Base-by-base conservation (phyloP, 1,140 invertebrate species). In the Coptotermes formosanus region DNA sequence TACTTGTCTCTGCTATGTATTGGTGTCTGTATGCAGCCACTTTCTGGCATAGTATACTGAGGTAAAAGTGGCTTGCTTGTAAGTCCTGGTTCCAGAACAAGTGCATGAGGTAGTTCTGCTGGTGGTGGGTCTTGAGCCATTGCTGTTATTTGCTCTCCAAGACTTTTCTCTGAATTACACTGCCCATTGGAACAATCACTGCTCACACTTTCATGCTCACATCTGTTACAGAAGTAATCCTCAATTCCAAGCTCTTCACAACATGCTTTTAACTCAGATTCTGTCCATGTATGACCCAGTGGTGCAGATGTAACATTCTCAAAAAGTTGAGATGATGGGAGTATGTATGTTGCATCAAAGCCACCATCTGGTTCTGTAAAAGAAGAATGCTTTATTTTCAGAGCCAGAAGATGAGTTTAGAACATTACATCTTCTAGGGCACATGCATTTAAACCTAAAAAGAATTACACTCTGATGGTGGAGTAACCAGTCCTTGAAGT, bases 61-160 rank as follows among this genome's bases (percentile, higher is more conserved):
- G 82, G n/a, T 83, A 19, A 52, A 45, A 19, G 2, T 45, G 82
- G 82, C 16, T 83, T 43, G 25, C 43, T 83, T 19, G n/a, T 14
- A 44, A 83, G 25, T 83, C 38, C 82, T 45, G 8, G 82, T 43
- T 83, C 38, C 8, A 83, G 43, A 43, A 21, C 21, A 43, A 75
- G 64, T 75, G 14, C n/a, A 75, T 6, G n/a, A 75, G 64, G 64
- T 14, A 75, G 8, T 75, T 75, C 25, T 75, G 64, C 64, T 75
- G 64, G 64, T 7, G 11, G 64, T 75, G 25, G 64, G 16, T 84
- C 30, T 38, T 59, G 83, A 59, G 45, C 83, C 83, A 55, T 84
- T 25, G 83, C 59, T 38, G 55, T 84, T 69, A 85, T 85, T 81
- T 81, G 48, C 59, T 85, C 55, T 44, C 85, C 85, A 81, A 85